These are phyloP conservation scores for Drosophila anomalata DNA, from an alignment of 2,888 invertebrate species.

Conservation along the genomic window DNA sequence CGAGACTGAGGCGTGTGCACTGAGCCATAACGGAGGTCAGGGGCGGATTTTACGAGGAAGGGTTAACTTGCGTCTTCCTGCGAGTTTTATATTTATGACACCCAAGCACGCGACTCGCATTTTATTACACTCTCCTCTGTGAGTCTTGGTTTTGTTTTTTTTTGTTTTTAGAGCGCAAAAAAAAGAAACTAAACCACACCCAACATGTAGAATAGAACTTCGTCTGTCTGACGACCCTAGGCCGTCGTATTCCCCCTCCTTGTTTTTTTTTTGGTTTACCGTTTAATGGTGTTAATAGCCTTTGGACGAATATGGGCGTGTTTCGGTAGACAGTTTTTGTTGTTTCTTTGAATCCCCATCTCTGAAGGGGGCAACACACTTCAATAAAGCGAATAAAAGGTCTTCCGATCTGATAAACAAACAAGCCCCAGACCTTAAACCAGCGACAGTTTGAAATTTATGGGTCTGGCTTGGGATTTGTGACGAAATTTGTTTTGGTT, in stretches of 20 bases:
- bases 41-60: slow-evolving; percentile 42
- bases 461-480: slow-evolving; percentile 1
- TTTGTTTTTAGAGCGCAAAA: slow-evolving; percentile 18
- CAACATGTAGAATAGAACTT: slow-evolving; percentile 27
- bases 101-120: slow-evolving; percentile 68
- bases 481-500: not conserved
- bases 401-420: slow-evolving; percentile 30
- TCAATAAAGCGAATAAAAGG: slow-evolving; percentile 1
- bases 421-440: slow-evolving; percentile 2
- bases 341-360: slow-evolving; percentile 3
- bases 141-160: slow-evolving; percentile 33
- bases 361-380: slow-evolving; percentile 26
- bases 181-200: slow-evolving; percentile 16
- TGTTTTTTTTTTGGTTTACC: slow-evolving; percentile 37
- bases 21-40: slow-evolving; percentile 25
- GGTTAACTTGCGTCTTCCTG: slow-evolving; percentile 44
- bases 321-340: slow-evolving; percentile 34
- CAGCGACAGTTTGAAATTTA: not conserved
- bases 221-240: slow-evolving; percentile 19
- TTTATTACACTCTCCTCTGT: slow-evolving; percentile 51
- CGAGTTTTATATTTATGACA: slow-evolving; percentile 67
- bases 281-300: slow-evolving; percentile 66
- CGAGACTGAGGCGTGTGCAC: not conserved
- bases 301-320: slow-evolving; percentile 50
- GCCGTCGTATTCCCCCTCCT: not conserved